Conservation (phyloP, 2,797 vertebrate genomes). For the Scyliorhinus canicula region DNA sequence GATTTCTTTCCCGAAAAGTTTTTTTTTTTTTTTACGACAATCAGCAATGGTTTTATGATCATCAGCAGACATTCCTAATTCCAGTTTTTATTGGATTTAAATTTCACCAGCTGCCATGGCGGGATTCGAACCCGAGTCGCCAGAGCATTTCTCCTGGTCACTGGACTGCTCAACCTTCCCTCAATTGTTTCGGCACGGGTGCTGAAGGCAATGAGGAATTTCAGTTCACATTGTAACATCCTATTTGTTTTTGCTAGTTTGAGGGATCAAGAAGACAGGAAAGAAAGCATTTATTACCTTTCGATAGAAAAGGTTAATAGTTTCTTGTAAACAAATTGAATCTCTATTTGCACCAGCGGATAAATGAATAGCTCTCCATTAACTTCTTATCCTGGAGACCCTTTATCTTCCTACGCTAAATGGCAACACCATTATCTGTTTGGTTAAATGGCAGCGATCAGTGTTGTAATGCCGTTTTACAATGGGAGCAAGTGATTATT, state of each 20-base stretch:
- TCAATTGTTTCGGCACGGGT: background rate
- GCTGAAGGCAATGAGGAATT: background rate
- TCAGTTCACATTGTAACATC: background rate
- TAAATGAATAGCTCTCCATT: background rate
- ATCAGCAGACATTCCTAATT: too few species aligned
- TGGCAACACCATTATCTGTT: background rate
- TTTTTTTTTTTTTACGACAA: too few species aligned
- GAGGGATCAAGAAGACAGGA: background rate
- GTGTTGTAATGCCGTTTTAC: background rate
- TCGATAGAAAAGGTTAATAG: background rate
- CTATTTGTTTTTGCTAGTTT: background rate
- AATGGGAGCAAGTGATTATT: background rate
- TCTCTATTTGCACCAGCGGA: background rate
- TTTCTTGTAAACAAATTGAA: background rate
- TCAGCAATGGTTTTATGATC: too few species aligned
- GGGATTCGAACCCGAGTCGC: too few species aligned
- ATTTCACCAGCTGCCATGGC: too few species aligned
- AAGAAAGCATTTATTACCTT: background rate
- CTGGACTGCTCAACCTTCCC: background rate
- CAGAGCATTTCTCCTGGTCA: too few species aligned
- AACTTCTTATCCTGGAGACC: background rate
- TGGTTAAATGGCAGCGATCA: background rate
- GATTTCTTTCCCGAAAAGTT: too few species aligned
- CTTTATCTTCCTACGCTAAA: background rate
- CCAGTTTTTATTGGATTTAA: too few species aligned